phyloP scores from a whole-genome alignment of 1,140 invertebrate species.

The Matsumurasca onukii region DNA sequence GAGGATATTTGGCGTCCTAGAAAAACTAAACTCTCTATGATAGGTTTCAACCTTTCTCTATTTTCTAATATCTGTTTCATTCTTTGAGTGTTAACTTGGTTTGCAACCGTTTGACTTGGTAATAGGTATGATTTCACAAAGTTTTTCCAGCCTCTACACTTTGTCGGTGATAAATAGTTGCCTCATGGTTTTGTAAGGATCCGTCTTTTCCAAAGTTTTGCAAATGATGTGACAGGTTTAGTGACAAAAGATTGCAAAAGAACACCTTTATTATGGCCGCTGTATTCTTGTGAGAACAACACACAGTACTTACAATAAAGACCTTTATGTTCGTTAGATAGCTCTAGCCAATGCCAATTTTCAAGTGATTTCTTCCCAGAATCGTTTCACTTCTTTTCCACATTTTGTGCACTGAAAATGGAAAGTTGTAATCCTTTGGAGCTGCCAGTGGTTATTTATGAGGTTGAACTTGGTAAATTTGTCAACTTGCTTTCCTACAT shows the following conservation, averaged over 20 bases:
- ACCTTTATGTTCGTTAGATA: too few species aligned
- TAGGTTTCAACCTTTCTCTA: conserved; percentile 36
- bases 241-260: conserved; percentile 31
- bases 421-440: too few species aligned
- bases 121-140: conserved; percentile 37
- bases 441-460: conserved; percentile 20
- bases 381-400: conserved; percentile 18
- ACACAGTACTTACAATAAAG: too few species aligned
- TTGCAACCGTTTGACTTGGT: conserved; percentile 22
- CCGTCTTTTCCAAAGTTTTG: conserved; percentile 39
- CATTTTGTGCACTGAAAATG: conserved; percentile 8
- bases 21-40: conserved; percentile 41
- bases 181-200: conserved; percentile 32
- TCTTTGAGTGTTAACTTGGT: conserved; percentile 24
- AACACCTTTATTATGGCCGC: conserved; percentile 36
- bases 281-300: conserved; percentile 1
- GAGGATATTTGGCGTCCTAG: conserved; percentile 41
- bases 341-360: conserved; percentile 39
- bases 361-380: conserved; percentile 29
- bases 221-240: too few species aligned
- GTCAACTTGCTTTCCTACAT: too few species aligned
- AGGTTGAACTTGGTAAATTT: too few species aligned
- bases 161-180: conserved; percentile 38
- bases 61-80: conserved; percentile 40
- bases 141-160: conserved; percentile 36